Conservation (phyloP, 92 coral and sea anemone genomes). For the Bergia puertoricense region DNA sequence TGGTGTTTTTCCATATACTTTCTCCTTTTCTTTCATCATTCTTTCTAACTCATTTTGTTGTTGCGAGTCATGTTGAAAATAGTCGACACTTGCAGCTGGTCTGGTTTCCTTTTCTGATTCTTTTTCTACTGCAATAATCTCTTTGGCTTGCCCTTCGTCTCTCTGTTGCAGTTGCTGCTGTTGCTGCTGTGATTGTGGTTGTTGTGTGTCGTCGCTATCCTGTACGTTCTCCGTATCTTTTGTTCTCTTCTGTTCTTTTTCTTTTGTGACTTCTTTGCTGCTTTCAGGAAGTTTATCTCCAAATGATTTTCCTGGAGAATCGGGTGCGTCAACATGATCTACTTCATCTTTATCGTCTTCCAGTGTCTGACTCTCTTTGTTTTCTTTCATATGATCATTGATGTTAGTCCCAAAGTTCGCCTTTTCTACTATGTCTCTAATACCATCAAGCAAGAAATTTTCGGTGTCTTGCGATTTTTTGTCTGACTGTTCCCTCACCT, state of each 20-base stretch:
- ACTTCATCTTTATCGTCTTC: background rate
- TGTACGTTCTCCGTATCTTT: background rate
- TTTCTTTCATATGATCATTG: background rate
- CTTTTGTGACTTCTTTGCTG: background rate
- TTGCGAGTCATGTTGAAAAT: background rate
- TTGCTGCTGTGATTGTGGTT: background rate
- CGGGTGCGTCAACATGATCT: background rate
- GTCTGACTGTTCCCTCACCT: conserved; percentile 51
- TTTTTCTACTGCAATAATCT: background rate
- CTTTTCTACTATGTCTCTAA: conserved; percentile 55
- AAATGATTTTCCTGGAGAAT: background rate
- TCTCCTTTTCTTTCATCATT: background rate
- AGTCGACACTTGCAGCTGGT: background rate
- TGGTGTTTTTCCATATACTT: background rate
- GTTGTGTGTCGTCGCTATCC: background rate
- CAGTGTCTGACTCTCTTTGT: background rate
- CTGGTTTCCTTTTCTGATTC: background rate
- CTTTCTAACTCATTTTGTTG: background rate
- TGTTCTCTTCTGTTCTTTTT: background rate
- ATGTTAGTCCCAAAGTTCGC: conserved; percentile 50
- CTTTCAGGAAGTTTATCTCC: background rate
- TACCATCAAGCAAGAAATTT: conserved; percentile 55
- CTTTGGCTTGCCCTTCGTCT: conserved; percentile 3
- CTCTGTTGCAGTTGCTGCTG: background rate
- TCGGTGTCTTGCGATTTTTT: conserved; percentile 56